Evolutionary conservation across 2,888 invertebrate species (phyloP), one percentile per base, ranked within the genome.

Genomic region (Luperina testacea): DNA sequence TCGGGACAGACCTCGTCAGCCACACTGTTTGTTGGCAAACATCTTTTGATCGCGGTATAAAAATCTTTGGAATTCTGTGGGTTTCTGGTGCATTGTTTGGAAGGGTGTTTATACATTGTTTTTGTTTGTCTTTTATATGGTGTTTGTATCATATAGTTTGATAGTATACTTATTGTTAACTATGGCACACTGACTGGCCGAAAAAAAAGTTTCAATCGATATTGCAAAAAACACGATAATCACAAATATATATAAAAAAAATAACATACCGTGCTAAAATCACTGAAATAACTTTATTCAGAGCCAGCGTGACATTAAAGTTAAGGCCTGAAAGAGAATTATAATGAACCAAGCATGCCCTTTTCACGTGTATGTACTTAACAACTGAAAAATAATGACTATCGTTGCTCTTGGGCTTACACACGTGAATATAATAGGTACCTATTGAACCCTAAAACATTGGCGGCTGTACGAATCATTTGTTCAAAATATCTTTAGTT

Each of bases 1-100:
- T 84, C 70, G 82, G 84, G 86, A 88, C 84, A 89, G 80, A 87
- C 45, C 81, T 89, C 89, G 83, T 89, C 85, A 87, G 85, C 72
- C 79, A 75, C 78, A 79, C 82, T 81, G 75, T 87, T 87, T 83
- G 75, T 85, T 75, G 74, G 78, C 78, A 89, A 89, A 89, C 82
- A 81, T 89, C 85, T 87, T 87, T 89, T 84, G 89, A 87, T 75
- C 73, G 73, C 71, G 45, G 69, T 76, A 74, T 78, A 71, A 84
- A 87, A 84, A 76, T 75, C 80, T 82, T 84, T 77, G 67, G 59
- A 61, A 84, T 72, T 74, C 74, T 75, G 27, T 51, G 72, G 51
- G 38, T n/a, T 68, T 69, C 72, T 69, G 84, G 59, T 86, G 45
- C 69, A 72, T 63, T 75, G 48, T 65, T 82, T 57, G 72, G 20